Conservation (phyloP, 23 tunicate species). For the Styela plicata region DNA sequence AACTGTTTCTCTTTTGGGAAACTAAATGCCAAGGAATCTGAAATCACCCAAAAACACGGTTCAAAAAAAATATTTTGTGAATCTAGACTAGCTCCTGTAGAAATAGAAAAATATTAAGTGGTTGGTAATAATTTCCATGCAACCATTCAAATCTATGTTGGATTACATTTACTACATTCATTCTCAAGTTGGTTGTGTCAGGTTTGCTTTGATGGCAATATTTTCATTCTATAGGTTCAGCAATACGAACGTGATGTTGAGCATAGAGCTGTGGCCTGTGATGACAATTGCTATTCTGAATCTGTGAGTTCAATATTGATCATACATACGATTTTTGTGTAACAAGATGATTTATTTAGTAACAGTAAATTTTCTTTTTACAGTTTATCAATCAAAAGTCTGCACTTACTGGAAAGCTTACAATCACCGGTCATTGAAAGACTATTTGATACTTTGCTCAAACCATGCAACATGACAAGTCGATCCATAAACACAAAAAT, state of each 20-base stretch:
- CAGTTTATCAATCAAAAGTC: not conserved
- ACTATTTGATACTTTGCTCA: not conserved
- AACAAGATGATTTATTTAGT: not conserved
- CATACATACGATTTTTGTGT: not conserved
- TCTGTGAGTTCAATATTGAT: conserved; percentile 9
- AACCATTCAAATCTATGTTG: too few species aligned
- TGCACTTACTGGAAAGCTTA: not conserved
- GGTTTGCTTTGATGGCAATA: too few species aligned
- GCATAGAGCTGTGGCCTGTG: not conserved
- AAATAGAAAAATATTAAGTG: too few species aligned
- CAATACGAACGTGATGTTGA: not conserved
- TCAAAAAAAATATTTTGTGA: too few species aligned
- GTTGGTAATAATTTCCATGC: too few species aligned
- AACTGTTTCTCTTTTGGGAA: too few species aligned
- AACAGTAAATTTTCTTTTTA: not conserved
- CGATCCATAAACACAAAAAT: not conserved
- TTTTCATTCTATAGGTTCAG: not conserved
- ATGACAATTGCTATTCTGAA: not conserved
- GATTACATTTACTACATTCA: too few species aligned
- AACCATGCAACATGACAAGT: not conserved
- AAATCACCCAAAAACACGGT: too few species aligned
- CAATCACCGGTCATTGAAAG: not conserved
- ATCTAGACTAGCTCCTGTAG: too few species aligned
- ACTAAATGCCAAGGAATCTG: too few species aligned
- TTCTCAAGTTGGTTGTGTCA: too few species aligned